Evolutionary conservation across 2,113 vertebrate species (phyloP).

Genomic region (Platysternon megacephalum): DNA sequence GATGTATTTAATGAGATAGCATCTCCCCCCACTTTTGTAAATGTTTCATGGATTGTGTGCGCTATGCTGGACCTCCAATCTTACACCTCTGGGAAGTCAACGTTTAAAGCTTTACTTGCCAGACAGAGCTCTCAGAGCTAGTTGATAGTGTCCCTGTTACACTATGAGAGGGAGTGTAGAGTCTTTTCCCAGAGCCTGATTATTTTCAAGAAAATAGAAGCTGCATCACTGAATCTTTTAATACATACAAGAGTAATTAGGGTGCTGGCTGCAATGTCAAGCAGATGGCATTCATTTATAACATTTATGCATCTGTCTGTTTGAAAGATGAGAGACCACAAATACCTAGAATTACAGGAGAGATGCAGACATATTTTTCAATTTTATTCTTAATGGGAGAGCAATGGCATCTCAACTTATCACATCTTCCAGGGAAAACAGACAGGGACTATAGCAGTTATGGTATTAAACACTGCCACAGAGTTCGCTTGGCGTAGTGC

Average conservation of each 20-base stretch:
- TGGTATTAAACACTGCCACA: conserved; percentile 16
- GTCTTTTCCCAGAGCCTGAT: neutral
- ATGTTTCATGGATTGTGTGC: neutral
- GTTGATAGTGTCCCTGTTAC: neutral
- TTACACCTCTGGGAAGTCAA: neutral
- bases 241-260: neutral
- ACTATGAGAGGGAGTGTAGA: neutral
- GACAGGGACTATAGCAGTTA: neutral
- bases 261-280: neutral
- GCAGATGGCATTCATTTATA: neutral
- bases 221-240: neutral
- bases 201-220: neutral
- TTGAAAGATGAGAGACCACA: neutral
- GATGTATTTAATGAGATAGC: neutral
- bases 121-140: neutral
- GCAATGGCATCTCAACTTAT: conserved; percentile 21
- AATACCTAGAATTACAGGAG: neutral
- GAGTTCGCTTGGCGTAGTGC: conserved; percentile 27
- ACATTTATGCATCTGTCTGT: neutral
- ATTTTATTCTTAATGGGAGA: conserved; percentile 62
- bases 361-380: conserved; percentile 29
- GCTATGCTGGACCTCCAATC: neutral
- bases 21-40: neutral
- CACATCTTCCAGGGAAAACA: conserved; percentile 40
- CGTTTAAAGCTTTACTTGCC: neutral